phyloP scores from a whole-genome alignment of 2,113 vertebrate species.

The Notothenia rossii region DNA sequence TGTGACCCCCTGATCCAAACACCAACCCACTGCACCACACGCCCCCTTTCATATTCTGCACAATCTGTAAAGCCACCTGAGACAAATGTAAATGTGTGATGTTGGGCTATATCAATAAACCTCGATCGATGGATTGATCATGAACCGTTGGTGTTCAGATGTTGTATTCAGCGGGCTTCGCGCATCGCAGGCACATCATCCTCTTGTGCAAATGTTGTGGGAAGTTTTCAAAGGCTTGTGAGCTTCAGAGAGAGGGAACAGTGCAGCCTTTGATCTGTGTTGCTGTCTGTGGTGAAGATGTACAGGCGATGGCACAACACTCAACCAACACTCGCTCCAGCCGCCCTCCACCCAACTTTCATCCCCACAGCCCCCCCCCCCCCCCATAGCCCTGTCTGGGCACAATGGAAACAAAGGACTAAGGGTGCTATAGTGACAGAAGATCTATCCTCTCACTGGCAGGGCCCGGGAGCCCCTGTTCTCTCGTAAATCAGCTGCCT shows the following conservation, averaged over 20 bases:
- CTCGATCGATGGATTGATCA: too few species aligned
- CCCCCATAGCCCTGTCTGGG: slow-evolving; percentile 45
- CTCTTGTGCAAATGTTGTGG: slow-evolving; percentile 71
- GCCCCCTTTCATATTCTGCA: too few species aligned
- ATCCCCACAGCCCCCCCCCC: slow-evolving; percentile 48
- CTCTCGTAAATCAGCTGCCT: slow-evolving; percentile 83
- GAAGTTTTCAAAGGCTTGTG: slow-evolving; percentile 76
- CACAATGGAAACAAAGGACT: slow-evolving; percentile 80
- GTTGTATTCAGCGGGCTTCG: slow-evolving; percentile 41
- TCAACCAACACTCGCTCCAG: slow-evolving; percentile 55
- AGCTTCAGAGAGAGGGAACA: slow-evolving; percentile 72
- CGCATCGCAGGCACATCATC: slow-evolving; percentile 46
- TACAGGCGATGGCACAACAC: slow-evolving; percentile 64
- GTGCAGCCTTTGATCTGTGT: slow-evolving; percentile 77
- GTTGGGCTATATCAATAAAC: too few species aligned
- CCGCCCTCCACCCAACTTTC: slow-evolving; percentile 57
- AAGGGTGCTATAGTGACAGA: slow-evolving; percentile 74
- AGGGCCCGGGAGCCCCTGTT: slow-evolving; percentile 60
- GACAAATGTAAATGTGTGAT: too few species aligned
- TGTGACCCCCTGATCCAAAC: too few species aligned
- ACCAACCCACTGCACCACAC: too few species aligned
- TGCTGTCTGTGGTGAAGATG: slow-evolving; percentile 73
- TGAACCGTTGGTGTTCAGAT: slow-evolving; percentile 58
- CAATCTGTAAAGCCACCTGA: too few species aligned
- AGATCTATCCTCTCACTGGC: slow-evolving; percentile 71